Evolutionary conservation across 2,888 invertebrate genomes (phyloP).

Genomic region (Mimachlamys varia): DNA sequence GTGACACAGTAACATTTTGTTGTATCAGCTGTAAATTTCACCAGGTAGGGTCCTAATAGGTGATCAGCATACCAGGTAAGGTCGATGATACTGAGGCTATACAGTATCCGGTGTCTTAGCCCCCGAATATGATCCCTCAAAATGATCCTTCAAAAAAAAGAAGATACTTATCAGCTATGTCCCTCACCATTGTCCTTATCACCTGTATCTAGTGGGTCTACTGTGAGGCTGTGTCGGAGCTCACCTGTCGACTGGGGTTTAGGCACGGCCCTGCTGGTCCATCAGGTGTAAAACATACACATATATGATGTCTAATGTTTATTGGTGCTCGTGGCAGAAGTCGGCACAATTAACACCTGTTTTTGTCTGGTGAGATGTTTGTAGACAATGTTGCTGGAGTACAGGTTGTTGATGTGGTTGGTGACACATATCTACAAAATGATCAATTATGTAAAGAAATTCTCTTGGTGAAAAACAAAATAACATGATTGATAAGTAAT

Average conservation of each 20-base stretch:
- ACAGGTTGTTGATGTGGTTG: not conserved
- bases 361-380: not conserved
- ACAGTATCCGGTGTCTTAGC: not conserved
- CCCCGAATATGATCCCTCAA: not conserved
- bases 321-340: not conserved
- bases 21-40: conserved; percentile 6
- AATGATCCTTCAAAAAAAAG: too few species aligned
- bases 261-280: not conserved
- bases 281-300: not conserved
- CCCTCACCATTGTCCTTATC: not conserved
- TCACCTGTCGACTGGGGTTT: not conserved
- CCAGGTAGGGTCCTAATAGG: not conserved
- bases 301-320: not conserved
- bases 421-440: not conserved
- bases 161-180: not conserved
- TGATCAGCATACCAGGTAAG: not conserved
- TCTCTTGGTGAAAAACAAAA: too few species aligned
- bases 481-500: too few species aligned
- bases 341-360: not conserved
- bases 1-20: too few species aligned
- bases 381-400: not conserved
- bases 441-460: too few species aligned
- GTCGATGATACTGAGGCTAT: not conserved
- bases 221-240: not conserved
- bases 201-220: not conserved